A percentile compares a stretch with the other conserved stretches of the same genome.
phyloP scores from a whole-genome alignment of 92 coral and sea anemone genomes.

The Umimayanthus chanpuru region DNA sequence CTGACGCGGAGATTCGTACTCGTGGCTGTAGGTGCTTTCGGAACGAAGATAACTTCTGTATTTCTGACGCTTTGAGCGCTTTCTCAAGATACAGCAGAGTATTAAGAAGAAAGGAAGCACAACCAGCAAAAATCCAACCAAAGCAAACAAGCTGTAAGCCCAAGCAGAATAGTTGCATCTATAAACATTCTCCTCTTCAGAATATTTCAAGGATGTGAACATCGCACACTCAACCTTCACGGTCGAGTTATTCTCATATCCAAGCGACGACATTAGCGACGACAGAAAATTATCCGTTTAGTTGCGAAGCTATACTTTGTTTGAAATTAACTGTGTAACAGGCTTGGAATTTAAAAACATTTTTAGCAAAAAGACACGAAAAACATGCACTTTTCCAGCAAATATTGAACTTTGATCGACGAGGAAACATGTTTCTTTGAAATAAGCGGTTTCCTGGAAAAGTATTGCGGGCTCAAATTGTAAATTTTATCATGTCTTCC shows the following conservation, averaged over 20 bases:
- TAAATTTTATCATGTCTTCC: not conserved
- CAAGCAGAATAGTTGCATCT: conserved; percentile 64
- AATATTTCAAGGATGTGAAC: not conserved
- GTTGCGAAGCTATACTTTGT: too few relatives aligned
- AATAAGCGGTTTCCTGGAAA: conserved; percentile 20
- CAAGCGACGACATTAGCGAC: too few relatives aligned
- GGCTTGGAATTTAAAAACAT: too few relatives aligned
- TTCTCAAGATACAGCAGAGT: conserved; percentile 61
- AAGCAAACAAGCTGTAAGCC: conserved; percentile 80
- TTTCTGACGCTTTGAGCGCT: conserved; percentile 33
- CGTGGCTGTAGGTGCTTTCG: conserved; percentile 48
- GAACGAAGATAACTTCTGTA: conserved; percentile 20
- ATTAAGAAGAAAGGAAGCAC: conserved; percentile 64
- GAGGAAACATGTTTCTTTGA: not conserved
- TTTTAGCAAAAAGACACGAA: too few relatives aligned
- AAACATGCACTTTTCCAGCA: too few relatives aligned
- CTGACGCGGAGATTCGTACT: conserved; percentile 60
- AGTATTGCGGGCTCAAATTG: conserved; percentile 11
- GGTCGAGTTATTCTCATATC: too few relatives aligned
- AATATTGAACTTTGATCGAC: too few relatives aligned
- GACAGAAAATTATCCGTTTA: too few relatives aligned
- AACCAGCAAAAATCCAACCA: conserved; percentile 56
- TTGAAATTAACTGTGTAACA: too few relatives aligned
- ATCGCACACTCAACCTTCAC: too few relatives aligned
- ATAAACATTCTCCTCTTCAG: conserved; percentile 27